phyloP scores from a whole-genome alignment of 2,113 vertebrate species.

The Pelusios castaneus region DNA sequence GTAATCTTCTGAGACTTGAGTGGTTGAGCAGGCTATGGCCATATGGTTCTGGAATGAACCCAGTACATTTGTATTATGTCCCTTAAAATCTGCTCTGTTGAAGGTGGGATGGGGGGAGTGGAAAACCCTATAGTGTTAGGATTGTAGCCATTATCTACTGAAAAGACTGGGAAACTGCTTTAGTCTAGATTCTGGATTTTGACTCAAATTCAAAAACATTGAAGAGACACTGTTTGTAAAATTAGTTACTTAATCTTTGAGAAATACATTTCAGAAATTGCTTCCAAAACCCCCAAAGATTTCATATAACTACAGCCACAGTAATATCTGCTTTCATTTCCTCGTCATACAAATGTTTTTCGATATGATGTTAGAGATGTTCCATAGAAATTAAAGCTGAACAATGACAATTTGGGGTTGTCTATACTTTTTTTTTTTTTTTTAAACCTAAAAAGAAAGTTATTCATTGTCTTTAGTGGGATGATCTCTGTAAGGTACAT shows the following conservation, averaged over 20 bases:
- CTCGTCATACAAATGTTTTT: not conserved
- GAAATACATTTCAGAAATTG: not conserved
- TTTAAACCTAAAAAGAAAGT: not conserved
- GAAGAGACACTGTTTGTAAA: not conserved
- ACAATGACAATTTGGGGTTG: not conserved
- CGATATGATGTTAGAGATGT: not conserved
- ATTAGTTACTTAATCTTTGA: not conserved
- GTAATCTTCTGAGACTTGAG: not conserved
- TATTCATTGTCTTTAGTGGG: accelerated
- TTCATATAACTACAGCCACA: not conserved
- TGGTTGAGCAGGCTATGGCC: not conserved
- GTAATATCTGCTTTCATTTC: not conserved
- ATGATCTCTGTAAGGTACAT: too few species aligned
- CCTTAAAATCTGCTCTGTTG: not conserved
- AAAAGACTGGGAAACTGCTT: not conserved
- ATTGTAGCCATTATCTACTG: not conserved
- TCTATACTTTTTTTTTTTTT: not conserved
- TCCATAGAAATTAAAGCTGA: not conserved
- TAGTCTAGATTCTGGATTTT: not conserved
- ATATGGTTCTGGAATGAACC: not conserved
- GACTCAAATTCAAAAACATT: not conserved
- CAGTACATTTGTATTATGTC: not conserved
- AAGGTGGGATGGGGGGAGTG: not conserved
- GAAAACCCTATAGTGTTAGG: accelerated
- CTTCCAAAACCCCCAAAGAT: not conserved